These are phyloP conservation scores for Probaryconus sp. DNA, from an alignment of 1,140 invertebrate genomes.

Conservation along the genomic window DNA sequence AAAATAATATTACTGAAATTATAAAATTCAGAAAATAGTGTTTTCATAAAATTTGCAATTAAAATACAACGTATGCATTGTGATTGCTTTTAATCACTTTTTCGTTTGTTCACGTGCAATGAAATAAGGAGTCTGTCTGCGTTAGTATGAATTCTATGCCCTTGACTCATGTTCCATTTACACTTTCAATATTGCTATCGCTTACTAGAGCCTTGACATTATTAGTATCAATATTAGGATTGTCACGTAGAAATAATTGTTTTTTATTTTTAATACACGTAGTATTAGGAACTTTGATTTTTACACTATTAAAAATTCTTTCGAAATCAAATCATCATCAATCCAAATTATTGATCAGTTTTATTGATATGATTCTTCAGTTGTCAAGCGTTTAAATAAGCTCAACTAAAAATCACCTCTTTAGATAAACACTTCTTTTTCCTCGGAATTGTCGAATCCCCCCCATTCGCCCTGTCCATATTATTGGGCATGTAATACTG, in stretches of 20 bases:
- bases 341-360: not conserved
- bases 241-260: too few species aligned
- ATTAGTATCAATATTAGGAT: conserved; percentile 13
- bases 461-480: conserved; percentile 59
- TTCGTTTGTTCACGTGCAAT: too few species aligned
- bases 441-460: conserved; percentile 65
- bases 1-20: too few species aligned
- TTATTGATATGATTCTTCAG: conserved; percentile 6
- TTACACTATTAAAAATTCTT: not conserved
- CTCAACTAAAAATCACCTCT: too few species aligned
- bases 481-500: conserved; percentile 71
- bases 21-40: too few species aligned
- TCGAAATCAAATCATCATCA: not conserved
- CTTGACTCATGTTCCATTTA: conserved; percentile 21
- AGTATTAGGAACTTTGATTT: not conserved
- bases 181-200: conserved; percentile 31
- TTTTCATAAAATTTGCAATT: too few species aligned
- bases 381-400: too few species aligned
- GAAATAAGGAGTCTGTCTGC: too few species aligned
- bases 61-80: too few species aligned
- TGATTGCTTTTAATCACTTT: too few species aligned
- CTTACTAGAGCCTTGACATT: conserved; percentile 30
- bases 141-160: conserved; percentile 1
- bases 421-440: conserved; percentile 74
- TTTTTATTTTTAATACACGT: too few species aligned